Percentiles rank a stretch among this genome's conserved stretches.
Conservation (phyloP, 1,140 invertebrate species). For the Philopotamus ludificatus region DNA sequence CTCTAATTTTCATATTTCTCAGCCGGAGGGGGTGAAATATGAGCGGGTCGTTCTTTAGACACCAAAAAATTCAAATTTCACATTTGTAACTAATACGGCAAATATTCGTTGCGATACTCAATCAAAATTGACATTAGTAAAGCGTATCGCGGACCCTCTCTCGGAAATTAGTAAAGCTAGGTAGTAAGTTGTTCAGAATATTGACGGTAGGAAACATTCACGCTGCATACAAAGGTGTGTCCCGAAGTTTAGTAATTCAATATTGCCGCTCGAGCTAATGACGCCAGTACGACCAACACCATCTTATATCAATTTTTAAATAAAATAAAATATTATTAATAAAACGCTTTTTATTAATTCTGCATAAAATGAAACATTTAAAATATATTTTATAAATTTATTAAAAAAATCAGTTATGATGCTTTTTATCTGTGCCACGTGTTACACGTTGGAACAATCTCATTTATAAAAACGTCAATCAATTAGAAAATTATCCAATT, state of each 20-base stretch:
- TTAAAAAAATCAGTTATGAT: too few species aligned
- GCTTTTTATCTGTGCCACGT: conserved; percentile 7
- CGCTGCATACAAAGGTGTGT: conserved; percentile 38
- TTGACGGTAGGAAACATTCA: conserved; percentile 22
- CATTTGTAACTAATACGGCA: too few species aligned
- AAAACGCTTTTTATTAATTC: too few species aligned
- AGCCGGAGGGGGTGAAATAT: too few species aligned
- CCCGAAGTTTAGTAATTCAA: conserved; percentile 36
- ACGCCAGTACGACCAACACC: too few species aligned
- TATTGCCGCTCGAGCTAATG: conserved; percentile 12
- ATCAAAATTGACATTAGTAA: conserved; percentile 13
- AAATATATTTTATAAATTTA: too few species aligned
- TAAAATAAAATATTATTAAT: too few species aligned
- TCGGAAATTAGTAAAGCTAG: conserved; percentile 24
- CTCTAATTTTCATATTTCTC: conserved; percentile 43
- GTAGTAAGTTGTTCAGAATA: conserved; percentile 11
- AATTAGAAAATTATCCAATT: conserved; percentile 43
- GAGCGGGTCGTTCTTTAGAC: too few species aligned
- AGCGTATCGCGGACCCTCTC: conserved; percentile 6
- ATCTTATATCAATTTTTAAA: too few species aligned
- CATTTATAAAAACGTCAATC: conserved; percentile 42
- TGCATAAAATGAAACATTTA: too few species aligned
- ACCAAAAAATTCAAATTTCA: too few species aligned
- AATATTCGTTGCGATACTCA: too few species aligned
- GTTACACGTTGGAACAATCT: conserved; percentile 23